A percentile compares a stretch with the other conserved stretches of the same genome.
phyloP scores from a whole-genome alignment of 2,113 vertebrate genomes.

The Myiagra hebetior region DNA sequence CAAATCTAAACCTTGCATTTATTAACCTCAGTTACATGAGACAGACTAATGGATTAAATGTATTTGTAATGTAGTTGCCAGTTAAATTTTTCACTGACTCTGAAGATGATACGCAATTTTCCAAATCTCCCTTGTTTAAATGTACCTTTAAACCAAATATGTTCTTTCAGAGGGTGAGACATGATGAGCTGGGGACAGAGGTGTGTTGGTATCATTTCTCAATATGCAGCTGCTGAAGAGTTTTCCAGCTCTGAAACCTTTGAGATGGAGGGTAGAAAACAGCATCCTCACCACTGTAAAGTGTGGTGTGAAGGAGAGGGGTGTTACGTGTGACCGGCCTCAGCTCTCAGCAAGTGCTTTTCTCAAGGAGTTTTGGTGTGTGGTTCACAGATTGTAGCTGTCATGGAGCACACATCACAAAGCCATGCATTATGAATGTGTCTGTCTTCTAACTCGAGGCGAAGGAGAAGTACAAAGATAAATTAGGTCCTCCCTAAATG shows the following conservation, averaged over 20 bases:
- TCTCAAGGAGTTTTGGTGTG: slow-evolving; percentile 13
- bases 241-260: neutral
- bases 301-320: neutral
- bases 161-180: neutral
- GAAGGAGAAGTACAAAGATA: neutral
- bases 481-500: neutral
- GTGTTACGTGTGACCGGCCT: neutral
- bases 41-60: slow-evolving; percentile 14
- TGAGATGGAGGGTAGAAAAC: neutral
- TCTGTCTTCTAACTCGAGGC: neutral
- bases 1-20: slow-evolving; percentile 18
- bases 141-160: neutral
- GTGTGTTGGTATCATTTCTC: neutral
- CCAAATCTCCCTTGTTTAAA: neutral
- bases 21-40: neutral
- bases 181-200: neutral
- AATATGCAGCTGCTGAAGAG: neutral
- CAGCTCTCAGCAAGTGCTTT: neutral
- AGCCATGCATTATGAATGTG: slow-evolving; percentile 40
- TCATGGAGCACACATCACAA: slow-evolving; percentile 31
- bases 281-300: neutral
- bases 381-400: slow-evolving; percentile 42
- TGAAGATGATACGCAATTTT: neutral
- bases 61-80: slow-evolving; percentile 17
- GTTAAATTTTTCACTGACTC: neutral